phyloP scores from a whole-genome alignment of 2,888 invertebrate species.

The Tridacna gigas region DNA sequence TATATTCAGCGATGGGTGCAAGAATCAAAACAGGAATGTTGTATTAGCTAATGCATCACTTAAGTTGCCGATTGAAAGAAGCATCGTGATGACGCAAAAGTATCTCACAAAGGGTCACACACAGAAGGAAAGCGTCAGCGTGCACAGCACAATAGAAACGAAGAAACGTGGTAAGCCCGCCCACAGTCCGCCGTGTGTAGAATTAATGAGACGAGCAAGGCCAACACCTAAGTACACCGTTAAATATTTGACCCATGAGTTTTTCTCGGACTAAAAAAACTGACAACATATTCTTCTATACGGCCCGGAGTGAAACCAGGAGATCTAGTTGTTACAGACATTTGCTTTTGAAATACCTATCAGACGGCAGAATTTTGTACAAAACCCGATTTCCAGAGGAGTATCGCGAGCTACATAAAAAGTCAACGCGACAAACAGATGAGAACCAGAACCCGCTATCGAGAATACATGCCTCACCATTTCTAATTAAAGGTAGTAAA shows the following conservation, averaged over 20 bases:
- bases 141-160: background rate
- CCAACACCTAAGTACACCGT: background rate
- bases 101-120: background rate
- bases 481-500: background rate
- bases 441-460: background rate
- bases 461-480: background rate
- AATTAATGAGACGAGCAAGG: background rate
- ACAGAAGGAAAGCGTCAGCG: background rate
- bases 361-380: too few species aligned
- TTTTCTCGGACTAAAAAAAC: background rate
- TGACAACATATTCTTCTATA: background rate
- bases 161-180: background rate
- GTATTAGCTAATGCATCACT: background rate
- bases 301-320: background rate
- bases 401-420: background rate
- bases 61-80: background rate
- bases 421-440: background rate
- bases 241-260: background rate
- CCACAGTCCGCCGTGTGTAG: background rate
- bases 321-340: background rate
- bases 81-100: background rate
- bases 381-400: background rate
- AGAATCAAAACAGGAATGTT: conserved; percentile 9
- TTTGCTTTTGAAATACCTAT: background rate
- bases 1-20: conserved; percentile 63